These are phyloP conservation scores for Crax fasciolata DNA, from an alignment of 2,797 vertebrate genomes.

Conservation along the genomic window DNA sequence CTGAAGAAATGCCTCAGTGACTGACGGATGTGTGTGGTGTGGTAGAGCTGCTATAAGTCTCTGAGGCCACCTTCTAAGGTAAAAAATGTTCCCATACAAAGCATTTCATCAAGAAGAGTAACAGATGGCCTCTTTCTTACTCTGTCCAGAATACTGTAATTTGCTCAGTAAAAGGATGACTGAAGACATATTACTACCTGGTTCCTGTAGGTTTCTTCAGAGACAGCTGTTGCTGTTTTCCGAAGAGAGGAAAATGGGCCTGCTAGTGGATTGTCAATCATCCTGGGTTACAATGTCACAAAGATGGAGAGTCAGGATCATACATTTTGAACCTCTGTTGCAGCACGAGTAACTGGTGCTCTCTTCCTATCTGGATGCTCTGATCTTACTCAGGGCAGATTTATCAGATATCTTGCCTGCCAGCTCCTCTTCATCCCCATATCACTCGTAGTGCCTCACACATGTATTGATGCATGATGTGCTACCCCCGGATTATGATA, in stretches of 20 bases:
- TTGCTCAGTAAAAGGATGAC: slow-evolving; percentile 42
- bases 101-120: slow-evolving; percentile 39
- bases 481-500: background rate
- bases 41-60: background rate
- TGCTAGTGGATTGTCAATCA: slow-evolving; percentile 51
- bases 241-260: background rate
- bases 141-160: slow-evolving; percentile 36
- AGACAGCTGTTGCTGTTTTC: slow-evolving; percentile 44
- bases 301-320: background rate
- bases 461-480: background rate
- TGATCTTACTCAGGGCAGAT: background rate
- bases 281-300: background rate
- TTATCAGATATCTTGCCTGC: slow-evolving; percentile 10
- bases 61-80: slow-evolving; percentile 18
- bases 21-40: background rate
- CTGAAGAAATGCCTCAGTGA: background rate
- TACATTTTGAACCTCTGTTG: background rate
- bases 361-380: background rate
- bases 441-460: background rate
- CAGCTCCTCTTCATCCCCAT: background rate
- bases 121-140: slow-evolving; percentile 37
- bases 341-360: background rate
- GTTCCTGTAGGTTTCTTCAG: background rate
- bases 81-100: slow-evolving; percentile 17
- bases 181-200: slow-evolving; percentile 34